phyloP scores from a whole-genome alignment of 2,113 vertebrate species.

The Scytalopus superciliaris region DNA sequence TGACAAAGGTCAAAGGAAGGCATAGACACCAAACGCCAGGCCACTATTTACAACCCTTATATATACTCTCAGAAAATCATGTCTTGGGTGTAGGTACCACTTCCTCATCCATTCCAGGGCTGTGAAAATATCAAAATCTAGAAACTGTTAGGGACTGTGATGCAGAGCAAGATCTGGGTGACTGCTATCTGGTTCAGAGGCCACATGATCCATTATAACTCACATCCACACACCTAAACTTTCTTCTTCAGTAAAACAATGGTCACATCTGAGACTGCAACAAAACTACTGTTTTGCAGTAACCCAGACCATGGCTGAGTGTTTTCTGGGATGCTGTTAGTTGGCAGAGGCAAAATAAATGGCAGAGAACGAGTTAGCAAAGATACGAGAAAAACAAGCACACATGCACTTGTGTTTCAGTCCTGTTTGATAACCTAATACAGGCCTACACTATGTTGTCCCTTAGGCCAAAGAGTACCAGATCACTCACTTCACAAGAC shows the following conservation, averaged over 20 bases:
- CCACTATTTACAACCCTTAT: not conserved
- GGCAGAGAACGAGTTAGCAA: not conserved
- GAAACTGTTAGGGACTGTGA: not conserved
- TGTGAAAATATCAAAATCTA: not conserved
- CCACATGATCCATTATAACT: not conserved
- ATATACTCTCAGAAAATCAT: not conserved
- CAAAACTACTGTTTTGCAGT: not conserved
- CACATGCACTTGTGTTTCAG: not conserved
- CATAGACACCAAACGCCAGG: not conserved
- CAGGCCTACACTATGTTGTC: not conserved
- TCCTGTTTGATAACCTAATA: not conserved
- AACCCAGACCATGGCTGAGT: not conserved
- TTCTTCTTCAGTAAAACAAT: not conserved
- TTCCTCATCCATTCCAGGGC: not conserved
- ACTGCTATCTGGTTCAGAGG: not conserved
- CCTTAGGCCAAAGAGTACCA: not conserved
- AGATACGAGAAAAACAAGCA: rapidly evolving
- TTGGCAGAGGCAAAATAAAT: not conserved
- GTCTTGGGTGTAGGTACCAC: not conserved
- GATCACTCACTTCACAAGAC: not conserved
- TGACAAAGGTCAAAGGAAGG: not conserved
- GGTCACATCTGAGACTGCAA: not conserved
- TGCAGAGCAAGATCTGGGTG: not conserved
- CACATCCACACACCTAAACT: not conserved
- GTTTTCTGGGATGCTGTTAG: not conserved